Conservation (phyloP, 2,888 invertebrate species). For the Patella caerulea region DNA sequence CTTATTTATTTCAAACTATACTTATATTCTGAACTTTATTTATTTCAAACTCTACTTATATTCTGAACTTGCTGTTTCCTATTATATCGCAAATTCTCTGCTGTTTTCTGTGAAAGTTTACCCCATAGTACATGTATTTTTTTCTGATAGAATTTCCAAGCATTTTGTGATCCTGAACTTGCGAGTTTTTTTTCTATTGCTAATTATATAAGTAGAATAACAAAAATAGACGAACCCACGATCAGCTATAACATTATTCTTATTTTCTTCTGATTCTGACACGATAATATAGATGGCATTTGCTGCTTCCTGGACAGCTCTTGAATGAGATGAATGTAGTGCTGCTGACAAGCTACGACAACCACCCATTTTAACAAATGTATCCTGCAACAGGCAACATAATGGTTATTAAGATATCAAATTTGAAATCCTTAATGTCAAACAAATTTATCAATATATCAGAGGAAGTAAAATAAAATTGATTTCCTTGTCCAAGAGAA, state of each 20-base stretch:
- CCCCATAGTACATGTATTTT: no score
- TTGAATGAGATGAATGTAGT: conserved; percentile 56
- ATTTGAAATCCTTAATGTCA: background rate
- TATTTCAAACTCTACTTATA: no score
- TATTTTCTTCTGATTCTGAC: conserved; percentile 65
- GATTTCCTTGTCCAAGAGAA: background rate
- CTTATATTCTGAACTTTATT: no score
- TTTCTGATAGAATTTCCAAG: no score
- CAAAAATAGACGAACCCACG: conserved; percentile 56
- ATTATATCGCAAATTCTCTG: no score
- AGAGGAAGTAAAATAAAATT: background rate
- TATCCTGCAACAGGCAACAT: conserved; percentile 53
- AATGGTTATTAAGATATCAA: background rate
- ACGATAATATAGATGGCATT: conserved; percentile 63
- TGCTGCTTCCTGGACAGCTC: conserved; percentile 64
- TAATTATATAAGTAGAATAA: background rate
- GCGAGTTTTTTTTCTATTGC: no score
- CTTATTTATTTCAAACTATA: no score
- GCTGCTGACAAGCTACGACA: conserved; percentile 61
- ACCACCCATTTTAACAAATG: conserved; percentile 65
- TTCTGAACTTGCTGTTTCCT: no score
- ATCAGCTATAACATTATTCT: conserved; percentile 58
- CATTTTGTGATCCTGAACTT: no score
- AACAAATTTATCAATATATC: background rate
- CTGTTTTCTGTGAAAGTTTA: no score